Evolutionary conservation across 2,888 invertebrate species (phyloP).

Genomic region (Pheosia tremula): DNA sequence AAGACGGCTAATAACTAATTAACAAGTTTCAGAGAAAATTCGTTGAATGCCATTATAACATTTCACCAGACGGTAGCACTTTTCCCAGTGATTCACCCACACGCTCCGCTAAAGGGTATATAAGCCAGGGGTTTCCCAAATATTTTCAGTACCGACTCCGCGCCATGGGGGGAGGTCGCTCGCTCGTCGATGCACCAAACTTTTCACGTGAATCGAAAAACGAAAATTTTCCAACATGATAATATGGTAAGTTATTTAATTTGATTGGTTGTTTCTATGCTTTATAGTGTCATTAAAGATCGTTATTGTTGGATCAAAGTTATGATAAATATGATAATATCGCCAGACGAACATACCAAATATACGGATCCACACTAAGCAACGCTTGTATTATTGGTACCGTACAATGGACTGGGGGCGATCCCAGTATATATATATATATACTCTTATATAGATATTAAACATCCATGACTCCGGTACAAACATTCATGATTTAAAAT

Average conservation of each 20-base stretch:
- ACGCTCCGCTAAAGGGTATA: constrained; percentile 50
- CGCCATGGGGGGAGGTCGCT: constrained; percentile 37
- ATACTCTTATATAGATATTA: too few relatives aligned
- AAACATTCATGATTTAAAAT: not conserved
- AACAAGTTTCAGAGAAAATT: constrained; percentile 3
- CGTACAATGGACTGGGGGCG: too few relatives aligned
- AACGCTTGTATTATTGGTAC: too few relatives aligned
- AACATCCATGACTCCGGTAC: too few relatives aligned
- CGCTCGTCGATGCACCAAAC: constrained; percentile 50
- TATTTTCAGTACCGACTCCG: constrained; percentile 43
- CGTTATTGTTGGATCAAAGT: not conserved
- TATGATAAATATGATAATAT: not conserved
- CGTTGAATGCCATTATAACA: constrained; percentile 9
- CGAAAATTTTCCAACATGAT: constrained; percentile 63
- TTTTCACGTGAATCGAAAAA: constrained; percentile 68
- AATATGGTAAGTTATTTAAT: not conserved
- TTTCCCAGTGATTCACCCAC: constrained; percentile 50
- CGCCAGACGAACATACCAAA: too few relatives aligned
- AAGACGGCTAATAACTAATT: not conserved
- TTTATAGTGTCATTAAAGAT: not conserved
- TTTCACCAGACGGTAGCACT: constrained; percentile 22
- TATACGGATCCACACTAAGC: too few relatives aligned
- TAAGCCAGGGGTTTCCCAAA: constrained; percentile 62
- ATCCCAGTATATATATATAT: too few relatives aligned
- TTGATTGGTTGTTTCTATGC: not conserved